A percentile compares a stretch with the other conserved stretches of the same genome.
These are phyloP conservation scores for Dexiosoma caninum DNA, from an alignment of 2,888 invertebrate genomes.

Conservation along the genomic window DNA sequence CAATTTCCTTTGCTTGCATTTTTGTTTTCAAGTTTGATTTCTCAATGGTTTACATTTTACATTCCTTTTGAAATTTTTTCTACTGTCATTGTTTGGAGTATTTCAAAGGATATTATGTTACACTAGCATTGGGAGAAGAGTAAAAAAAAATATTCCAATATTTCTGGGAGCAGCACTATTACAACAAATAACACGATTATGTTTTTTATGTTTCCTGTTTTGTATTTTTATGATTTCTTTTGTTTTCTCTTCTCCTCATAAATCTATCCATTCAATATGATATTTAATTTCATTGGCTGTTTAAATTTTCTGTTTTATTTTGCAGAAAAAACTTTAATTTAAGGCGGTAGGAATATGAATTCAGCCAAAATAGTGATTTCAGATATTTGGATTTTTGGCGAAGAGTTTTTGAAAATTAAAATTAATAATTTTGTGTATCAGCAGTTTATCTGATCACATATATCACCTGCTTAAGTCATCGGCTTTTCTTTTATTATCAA, in stretches of 20 bases:
- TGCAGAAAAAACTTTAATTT: too few relatives aligned
- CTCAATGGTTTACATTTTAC: background rate
- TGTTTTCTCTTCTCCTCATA: background rate
- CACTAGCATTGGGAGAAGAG: too few relatives aligned
- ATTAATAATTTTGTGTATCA: too few relatives aligned
- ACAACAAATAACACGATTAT: background rate
- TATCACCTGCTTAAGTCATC: too few relatives aligned
- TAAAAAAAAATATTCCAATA: background rate
- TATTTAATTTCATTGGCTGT: background rate
- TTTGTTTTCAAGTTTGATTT: background rate
- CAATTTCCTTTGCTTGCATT: conserved; percentile 30
- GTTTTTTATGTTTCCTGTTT: background rate
- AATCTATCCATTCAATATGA: background rate
- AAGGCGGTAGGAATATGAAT: too few relatives aligned
- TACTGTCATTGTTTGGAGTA: background rate
- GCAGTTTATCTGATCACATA: too few relatives aligned
- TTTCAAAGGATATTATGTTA: conserved; percentile 5
- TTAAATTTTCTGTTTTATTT: background rate
- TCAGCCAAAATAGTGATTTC: too few relatives aligned
- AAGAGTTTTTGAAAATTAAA: too few relatives aligned
- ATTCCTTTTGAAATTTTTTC: background rate
- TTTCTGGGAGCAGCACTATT: background rate
- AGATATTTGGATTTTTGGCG: too few relatives aligned
- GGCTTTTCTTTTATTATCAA: too few relatives aligned
- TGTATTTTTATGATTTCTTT: background rate